A percentile compares a stretch with the other conserved stretches of the same genome.
phyloP scores from a whole-genome alignment of 2,888 invertebrate species.

The Dysmachus trigonus region DNA sequence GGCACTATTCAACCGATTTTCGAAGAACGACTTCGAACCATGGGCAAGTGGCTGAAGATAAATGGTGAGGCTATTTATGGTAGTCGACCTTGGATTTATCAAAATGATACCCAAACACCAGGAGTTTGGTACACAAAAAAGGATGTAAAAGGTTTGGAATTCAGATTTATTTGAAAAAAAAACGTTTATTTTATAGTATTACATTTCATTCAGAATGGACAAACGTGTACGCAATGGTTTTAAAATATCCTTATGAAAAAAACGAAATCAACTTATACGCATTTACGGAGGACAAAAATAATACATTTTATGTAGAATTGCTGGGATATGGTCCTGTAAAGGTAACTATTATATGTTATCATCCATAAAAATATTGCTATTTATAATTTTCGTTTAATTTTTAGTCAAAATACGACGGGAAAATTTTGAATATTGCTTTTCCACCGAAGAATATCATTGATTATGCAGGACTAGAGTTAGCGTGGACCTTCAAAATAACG shows the following conservation, averaged over 20 bases:
- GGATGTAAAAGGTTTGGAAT: slow-evolving; percentile 54
- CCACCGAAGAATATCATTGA: slow-evolving; percentile 61
- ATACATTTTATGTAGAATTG: slow-evolving; percentile 65
- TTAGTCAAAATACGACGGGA: slow-evolving; percentile 57
- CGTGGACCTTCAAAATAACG: slow-evolving; percentile 62
- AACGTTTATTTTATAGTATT: background rate
- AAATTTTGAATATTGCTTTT: slow-evolving; percentile 57
- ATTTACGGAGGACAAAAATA: slow-evolving; percentile 57
- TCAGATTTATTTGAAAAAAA: background rate
- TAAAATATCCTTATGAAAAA: slow-evolving; percentile 75
- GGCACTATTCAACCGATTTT: slow-evolving; percentile 87
- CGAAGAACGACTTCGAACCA: slow-evolving; percentile 80
- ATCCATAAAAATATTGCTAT: background rate
- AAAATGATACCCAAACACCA: slow-evolving; percentile 80
- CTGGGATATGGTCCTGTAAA: slow-evolving; percentile 64
- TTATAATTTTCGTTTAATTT: background rate
- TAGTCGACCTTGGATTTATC: slow-evolving; percentile 79
- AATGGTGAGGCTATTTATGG: slow-evolving; percentile 90
- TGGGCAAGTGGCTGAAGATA: slow-evolving; percentile 82
- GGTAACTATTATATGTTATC: background rate
- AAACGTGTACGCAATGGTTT: slow-evolving; percentile 73
- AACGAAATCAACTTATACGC: slow-evolving; percentile 66
- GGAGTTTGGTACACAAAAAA: slow-evolving; percentile 79
- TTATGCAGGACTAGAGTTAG: slow-evolving; percentile 57
- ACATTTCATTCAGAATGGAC: background rate